Percentiles rank a stretch among this genome's conserved stretches.
Evolutionary conservation across 2,113 vertebrate genomes (phyloP).

Genomic region (Anarhynchus alexandrinus): DNA sequence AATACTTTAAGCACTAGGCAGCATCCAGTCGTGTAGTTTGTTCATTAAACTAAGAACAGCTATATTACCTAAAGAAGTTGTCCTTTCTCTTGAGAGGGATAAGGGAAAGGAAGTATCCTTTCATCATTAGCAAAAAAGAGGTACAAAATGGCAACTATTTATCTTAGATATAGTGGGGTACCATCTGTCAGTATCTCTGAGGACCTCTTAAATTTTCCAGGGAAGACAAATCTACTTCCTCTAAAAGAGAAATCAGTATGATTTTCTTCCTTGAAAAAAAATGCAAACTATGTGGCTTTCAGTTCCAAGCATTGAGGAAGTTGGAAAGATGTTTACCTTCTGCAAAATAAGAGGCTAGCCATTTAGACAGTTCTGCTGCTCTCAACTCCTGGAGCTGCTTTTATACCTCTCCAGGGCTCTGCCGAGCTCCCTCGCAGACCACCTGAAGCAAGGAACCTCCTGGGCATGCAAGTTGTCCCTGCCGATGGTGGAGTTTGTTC

Average conservation of each 20-base stretch:
- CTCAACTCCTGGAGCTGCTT: background rate
- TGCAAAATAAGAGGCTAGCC: background rate
- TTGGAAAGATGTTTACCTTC: background rate
- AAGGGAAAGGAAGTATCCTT: background rate
- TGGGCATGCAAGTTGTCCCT: background rate
- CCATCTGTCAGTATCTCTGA: background rate
- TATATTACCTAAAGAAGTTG: background rate
- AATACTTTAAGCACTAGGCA: background rate
- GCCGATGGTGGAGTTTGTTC: accelerated
- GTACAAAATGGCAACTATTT: background rate
- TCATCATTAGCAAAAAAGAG: background rate
- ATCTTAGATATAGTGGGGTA: background rate
- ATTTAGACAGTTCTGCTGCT: background rate
- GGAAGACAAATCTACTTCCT: background rate
- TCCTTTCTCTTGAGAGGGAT: background rate
- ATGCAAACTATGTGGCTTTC: background rate
- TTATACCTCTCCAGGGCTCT: background rate
- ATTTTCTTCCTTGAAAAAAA: background rate
- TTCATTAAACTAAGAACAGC: background rate
- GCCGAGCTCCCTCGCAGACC: background rate
- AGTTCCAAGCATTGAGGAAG: background rate
- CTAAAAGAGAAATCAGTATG: background rate
- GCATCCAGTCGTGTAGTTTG: background rate
- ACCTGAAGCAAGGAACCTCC: background rate
- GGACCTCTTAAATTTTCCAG: background rate